Base-by-base conservation (phyloP, 2,797 vertebrate genomes). In the Sebastes steindachneri region DNA sequence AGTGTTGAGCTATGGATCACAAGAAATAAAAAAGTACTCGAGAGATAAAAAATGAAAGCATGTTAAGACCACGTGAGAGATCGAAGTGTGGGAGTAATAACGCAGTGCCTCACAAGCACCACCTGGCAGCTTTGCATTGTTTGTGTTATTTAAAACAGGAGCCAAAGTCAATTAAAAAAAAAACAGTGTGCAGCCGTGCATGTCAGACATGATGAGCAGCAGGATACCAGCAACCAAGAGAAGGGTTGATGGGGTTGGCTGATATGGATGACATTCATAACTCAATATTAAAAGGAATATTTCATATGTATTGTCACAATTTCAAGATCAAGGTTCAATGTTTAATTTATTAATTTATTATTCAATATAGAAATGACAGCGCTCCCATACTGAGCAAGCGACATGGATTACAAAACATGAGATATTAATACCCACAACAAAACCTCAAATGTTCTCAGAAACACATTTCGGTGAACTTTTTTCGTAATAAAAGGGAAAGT, bases 101-200 rank as follows among this genome's bases (percentile, higher is more conserved):
- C 55, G 33, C 62, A 6, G 21, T 9, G 62, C 19, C 71, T 60
- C 73, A 53, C 28, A 66, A 12, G 63, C 57, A 37, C 84, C 73
- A 83, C 67, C 77, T 85, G 82, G 67, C 77, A 84, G 73, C 75
- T 88, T n/a, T 75, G 25, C 45, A 60, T 68, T 77, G 71, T 84
- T 89, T 77, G n/a, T 80, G 48, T 80, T 79, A 73, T 82, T 84
- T 57, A 75, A 79, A 73, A 81, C 48, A 73, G 23, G 68, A 82
- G 70, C 45, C 54, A 62, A 75, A 88, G 54, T 80, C 66, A 85
- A 79, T 85, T 77, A 71, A 77, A 75, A 48, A 70, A 69, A 75
- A 76, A 75, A 68, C 14, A 15, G 60, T 9, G 71, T 28, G 83
- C 66, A 33, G 15, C 31, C 68, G 53, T 75, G 74, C 68, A n/a